Evolutionary conservation across 2,888 invertebrate species (phyloP), one percentile per base, ranked within the genome.

Genomic region (Eupithecia centaureata): DNA sequence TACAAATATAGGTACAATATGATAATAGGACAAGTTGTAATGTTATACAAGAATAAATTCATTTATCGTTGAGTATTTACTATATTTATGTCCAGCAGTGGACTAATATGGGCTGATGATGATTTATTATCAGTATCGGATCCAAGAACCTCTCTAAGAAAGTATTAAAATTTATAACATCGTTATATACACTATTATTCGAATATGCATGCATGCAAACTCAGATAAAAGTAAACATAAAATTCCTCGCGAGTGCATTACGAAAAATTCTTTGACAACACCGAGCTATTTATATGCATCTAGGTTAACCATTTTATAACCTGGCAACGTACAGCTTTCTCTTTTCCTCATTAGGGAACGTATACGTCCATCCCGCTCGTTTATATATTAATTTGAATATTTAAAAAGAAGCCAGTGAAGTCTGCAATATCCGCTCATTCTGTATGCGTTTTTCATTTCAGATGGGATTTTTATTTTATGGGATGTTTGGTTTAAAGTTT

Each of bases 301-400:
- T 79, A 61, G 78, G 77, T 79, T 79, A 77, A 76, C 74, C 74
- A 76, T 77, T 76, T 72, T 42, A 63, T 72, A 74, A 68, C 56
- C 30, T 59, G 15, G 56, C 54, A 65, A 68, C 25, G 35, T 38
- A 22, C 56, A 13, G 1, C 57, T 47, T 5, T 65, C 63, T 61
- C 69, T 25, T n/a, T 65, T 63, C 18, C 56, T 60, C 65, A 15
- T 58, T 13, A 7, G 38, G 33, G 30, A 22, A 10, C 22, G 35
- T 28, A 65, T 74, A 64, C 58, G 63, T 38, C 66, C 57, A 22
- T 81, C 78, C 71, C 74, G 52, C 62, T 68, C 52, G 62, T 85
- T 86, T 84, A 81, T 77, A 85, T 88, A 85, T 82, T 83, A 85
- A 87, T 87, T 86, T 87, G 83, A 87, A 87, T 87, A 81, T 86